Evolutionary conservation across 1,140 invertebrate genomes (phyloP).

Genomic region (Drosophila miranda): DNA sequence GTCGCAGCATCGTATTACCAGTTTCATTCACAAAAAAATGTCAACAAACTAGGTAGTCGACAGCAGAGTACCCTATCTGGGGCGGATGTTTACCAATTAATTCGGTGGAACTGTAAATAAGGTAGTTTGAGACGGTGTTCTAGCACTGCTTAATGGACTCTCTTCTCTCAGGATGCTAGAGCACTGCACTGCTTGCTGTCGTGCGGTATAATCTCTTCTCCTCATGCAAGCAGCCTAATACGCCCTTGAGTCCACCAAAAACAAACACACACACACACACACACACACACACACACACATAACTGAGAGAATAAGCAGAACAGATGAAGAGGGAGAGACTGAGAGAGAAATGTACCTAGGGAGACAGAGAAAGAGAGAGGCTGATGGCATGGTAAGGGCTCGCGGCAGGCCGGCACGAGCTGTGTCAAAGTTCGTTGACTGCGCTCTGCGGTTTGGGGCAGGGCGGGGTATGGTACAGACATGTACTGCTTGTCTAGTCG

Average conservation of each 20-base stretch:
- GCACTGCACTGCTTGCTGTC: neutral
- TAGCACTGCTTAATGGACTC: neutral
- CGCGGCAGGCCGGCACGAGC: slow-evolving; percentile 28
- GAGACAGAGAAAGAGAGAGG: slow-evolving; percentile 3
- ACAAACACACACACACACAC: slow-evolving; percentile 33
- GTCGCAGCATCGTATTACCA: slow-evolving; percentile 69
- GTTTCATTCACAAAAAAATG: slow-evolving; percentile 75
- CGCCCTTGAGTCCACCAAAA: slow-evolving; percentile 28
- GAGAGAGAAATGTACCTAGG: too few relatives aligned
- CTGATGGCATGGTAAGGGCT: slow-evolving; percentile 10
- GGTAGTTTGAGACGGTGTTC: neutral
- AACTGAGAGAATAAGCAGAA: neutral
- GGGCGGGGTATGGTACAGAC: neutral
- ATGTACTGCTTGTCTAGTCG: slow-evolving; percentile 57
- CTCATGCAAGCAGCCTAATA: slow-evolving; percentile 10
- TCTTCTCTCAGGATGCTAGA: too few relatives aligned
- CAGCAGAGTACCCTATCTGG: slow-evolving; percentile 12
- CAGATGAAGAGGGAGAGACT: slow-evolving; percentile 5
- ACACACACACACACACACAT: slow-evolving; percentile 28
- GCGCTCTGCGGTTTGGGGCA: slow-evolving; percentile 41
- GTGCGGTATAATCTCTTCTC: neutral
- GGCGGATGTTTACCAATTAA: too few relatives aligned
- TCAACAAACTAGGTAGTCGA: neutral
- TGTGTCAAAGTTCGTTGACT: slow-evolving; percentile 79
- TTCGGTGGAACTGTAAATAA: too few relatives aligned